These are phyloP conservation scores for Limnephilus auricula DNA, from an alignment of 2,888 invertebrate species.

Conservation along the genomic window DNA sequence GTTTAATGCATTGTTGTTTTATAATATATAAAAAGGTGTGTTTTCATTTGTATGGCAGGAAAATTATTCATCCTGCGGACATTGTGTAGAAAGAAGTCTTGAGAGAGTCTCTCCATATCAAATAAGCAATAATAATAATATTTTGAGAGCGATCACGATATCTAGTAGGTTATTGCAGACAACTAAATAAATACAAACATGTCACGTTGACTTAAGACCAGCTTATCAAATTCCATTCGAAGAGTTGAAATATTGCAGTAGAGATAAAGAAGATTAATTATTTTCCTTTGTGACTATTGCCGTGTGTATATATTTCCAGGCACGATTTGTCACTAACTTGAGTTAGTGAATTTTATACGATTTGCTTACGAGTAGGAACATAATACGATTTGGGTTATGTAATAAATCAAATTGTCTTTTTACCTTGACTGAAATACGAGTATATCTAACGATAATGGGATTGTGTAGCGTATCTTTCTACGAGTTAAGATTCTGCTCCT, in stretches of 20 bases:
- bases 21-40: neutral
- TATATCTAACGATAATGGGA: neutral
- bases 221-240: constrained; percentile 1
- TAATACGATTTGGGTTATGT: neutral
- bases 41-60: constrained; percentile 2
- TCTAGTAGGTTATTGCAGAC: constrained; percentile 33
- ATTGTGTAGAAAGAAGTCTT: neutral
- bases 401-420: constrained; percentile 18
- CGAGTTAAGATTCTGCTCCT: neutral
- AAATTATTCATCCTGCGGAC: neutral
- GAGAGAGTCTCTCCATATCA: constrained; percentile 43
- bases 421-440: constrained; percentile 35
- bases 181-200: neutral
- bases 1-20: neutral
- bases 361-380: neutral
- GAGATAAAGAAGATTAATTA: neutral
- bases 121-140: constrained; percentile 51
- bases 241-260: constrained; percentile 2
- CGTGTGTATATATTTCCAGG: neutral
- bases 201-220: constrained; percentile 5
- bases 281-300: neutral
- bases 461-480: constrained; percentile 20
- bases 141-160: constrained; percentile 35
- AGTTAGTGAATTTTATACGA: constrained; percentile 2
- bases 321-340: neutral